These are phyloP conservation scores for Troilus luridus DNA, from an alignment of 2,888 invertebrate species.

Conservation along the genomic window DNA sequence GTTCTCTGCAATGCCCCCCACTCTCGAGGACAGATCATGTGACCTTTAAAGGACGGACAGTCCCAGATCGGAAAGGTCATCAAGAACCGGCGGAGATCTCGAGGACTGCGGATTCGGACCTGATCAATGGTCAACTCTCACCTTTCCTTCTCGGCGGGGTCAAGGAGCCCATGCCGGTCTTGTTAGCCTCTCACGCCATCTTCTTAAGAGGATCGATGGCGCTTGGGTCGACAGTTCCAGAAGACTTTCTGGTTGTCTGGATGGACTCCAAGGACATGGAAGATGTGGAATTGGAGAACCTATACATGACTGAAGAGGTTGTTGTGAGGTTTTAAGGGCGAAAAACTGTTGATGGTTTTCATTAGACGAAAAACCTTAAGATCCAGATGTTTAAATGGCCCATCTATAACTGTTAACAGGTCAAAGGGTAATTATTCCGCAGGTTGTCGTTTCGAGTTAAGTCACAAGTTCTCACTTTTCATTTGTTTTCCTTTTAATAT, in stretches of 20 bases:
- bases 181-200: conserved; percentile 16
- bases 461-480: no score
- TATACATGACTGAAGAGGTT: background rate
- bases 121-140: conserved; percentile 44
- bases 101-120: background rate
- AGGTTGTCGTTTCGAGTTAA: no score
- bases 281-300: no score
- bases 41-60: conserved; percentile 48
- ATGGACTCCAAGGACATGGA: no score
- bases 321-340: background rate
- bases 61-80: conserved; percentile 33
- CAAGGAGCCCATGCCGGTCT: conserved; percentile 11
- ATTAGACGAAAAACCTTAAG: no score
- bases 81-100: background rate
- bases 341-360: no score
- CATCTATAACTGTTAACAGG: no score
- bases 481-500: no score
- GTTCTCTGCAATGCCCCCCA: background rate
- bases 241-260: no score
- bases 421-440: no score
- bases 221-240: background rate
- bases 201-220: background rate
- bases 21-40: background rate
- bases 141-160: conserved; percentile 7
- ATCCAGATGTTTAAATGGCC: no score